Evolutionary conservation across 1,140 invertebrate species (phyloP).

Genomic region (Hylyphantes graminicola): DNA sequence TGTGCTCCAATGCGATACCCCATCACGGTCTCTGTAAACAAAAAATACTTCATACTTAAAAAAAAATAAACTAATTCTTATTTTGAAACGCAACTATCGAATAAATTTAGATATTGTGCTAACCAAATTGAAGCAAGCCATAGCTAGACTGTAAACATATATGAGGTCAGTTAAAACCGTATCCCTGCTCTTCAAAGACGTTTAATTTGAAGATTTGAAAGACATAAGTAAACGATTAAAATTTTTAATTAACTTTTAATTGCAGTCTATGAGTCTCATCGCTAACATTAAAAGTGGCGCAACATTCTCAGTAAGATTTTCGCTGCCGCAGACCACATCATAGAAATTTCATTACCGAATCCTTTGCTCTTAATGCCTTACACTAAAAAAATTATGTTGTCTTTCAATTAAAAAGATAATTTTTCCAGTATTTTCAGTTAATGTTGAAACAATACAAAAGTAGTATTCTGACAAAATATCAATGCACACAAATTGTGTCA

Average conservation of each 20-base stretch:
- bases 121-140: background rate
- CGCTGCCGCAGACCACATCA: background rate
- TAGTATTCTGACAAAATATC: too few relatives aligned
- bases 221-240: background rate
- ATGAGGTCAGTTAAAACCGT: too few relatives aligned
- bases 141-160: too few relatives aligned
- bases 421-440: too few relatives aligned
- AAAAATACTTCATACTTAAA: background rate
- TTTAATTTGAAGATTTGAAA: background rate
- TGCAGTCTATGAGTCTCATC: too few relatives aligned
- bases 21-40: conserved; percentile 82
- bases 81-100: background rate
- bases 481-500: too few relatives aligned
- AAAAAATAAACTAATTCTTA: too few relatives aligned
- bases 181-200: too few relatives aligned
- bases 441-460: too few relatives aligned
- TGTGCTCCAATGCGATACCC: conserved; percentile 79
- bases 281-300: too few relatives aligned
- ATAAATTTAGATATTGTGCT: background rate
- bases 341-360: background rate
- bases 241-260: background rate
- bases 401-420: too few relatives aligned
- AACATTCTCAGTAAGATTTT: background rate
- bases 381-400: too few relatives aligned
- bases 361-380: background rate